A percentile compares a stretch with the other conserved stretches of the same genome.
Evolutionary conservation across 64 coral and sea anemone genomes (phyloP).

Genomic region (Trachythela sp.): DNA sequence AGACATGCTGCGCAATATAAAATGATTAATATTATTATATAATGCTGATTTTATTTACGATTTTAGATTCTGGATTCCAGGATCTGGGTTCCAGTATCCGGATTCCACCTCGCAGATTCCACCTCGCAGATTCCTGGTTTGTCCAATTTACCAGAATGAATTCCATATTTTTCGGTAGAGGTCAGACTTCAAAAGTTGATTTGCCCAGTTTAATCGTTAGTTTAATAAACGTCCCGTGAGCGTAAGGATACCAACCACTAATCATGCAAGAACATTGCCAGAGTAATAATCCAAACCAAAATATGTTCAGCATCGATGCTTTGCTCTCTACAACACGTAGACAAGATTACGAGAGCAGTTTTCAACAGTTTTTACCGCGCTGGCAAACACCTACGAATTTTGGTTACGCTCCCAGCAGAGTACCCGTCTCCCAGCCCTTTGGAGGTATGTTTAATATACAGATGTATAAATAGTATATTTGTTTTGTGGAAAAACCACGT

Average conservation of each 20-base stretch:
- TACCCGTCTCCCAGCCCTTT: neutral
- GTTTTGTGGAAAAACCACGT: neutral
- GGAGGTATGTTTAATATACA: neutral
- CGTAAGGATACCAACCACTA: neutral
- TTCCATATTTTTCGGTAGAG: neutral
- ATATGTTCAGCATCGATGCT: constrained; percentile 19
- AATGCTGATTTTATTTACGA: too few relatives aligned
- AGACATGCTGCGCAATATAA: too few relatives aligned
- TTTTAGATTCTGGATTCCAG: too few relatives aligned
- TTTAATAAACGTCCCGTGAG: neutral
- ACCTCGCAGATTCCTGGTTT: neutral
- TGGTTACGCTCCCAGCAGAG: neutral
- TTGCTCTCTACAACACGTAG: neutral
- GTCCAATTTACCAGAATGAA: neutral
- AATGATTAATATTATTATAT: too few relatives aligned
- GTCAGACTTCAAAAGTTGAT: neutral
- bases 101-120: neutral
- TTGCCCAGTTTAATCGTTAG: neutral
- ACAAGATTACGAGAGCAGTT: neutral
- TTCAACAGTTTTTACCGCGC: neutral
- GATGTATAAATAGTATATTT: neutral
- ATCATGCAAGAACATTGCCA: neutral
- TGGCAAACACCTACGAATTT: neutral
- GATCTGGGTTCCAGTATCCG: neutral
- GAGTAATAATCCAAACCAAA: neutral